A percentile compares a stretch with the other conserved stretches of the same genome.
phyloP scores from a whole-genome alignment of 2,113 vertebrate species.

The Chamaea fasciata region DNA sequence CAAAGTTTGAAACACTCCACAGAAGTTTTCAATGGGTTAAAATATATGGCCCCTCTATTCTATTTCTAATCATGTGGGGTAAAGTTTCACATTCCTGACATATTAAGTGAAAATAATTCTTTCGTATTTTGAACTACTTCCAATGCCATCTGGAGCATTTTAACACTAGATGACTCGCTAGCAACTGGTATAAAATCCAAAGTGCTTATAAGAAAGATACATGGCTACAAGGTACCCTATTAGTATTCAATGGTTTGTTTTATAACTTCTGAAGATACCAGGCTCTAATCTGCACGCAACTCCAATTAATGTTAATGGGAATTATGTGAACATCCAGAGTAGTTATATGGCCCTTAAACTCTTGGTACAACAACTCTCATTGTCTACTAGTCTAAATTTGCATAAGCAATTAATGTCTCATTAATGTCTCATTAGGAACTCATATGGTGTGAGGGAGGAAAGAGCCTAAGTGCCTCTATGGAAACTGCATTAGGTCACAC shows the following conservation, averaged over 20 bases:
- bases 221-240: neutral
- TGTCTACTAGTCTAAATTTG: slow-evolving; percentile 56
- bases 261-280: slow-evolving; percentile 12
- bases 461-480: neutral
- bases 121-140: neutral
- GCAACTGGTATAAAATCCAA: neutral
- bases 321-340: slow-evolving; percentile 9
- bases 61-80: neutral
- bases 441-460: neutral
- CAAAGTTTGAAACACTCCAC: neutral
- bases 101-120: neutral
- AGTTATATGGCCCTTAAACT: slow-evolving; percentile 55
- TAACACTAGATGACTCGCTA: neutral
- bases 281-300: neutral
- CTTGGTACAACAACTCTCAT: slow-evolving; percentile 39
- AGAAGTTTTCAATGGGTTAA: neutral
- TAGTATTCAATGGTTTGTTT: slow-evolving; percentile 30
- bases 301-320: slow-evolving; percentile 57
- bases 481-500: slow-evolving; percentile 10
- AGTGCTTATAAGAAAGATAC: neutral
- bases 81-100: neutral
- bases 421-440: slow-evolving; percentile 67
- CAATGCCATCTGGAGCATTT: slow-evolving; percentile 33
- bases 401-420: slow-evolving; percentile 69
- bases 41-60: neutral